A percentile compares a stretch with the other conserved stretches of the same genome.
These are phyloP conservation scores for Drosophila lacertosa DNA, from an alignment of 1,140 invertebrate genomes.

Conservation along the genomic window DNA sequence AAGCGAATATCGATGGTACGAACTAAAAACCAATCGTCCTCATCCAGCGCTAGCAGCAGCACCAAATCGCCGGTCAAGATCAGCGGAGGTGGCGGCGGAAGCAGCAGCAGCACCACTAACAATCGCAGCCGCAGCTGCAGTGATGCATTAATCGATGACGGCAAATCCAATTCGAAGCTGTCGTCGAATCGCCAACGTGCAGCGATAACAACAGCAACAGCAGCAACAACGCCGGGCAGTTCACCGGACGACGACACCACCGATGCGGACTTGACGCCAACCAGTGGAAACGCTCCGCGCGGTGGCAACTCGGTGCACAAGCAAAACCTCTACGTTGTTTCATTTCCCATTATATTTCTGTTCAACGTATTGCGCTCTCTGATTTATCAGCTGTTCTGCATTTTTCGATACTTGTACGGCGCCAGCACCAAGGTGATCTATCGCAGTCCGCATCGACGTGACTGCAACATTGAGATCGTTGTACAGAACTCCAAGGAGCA, in stretches of 20 bases:
- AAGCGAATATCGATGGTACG: slow-evolving; percentile 83
- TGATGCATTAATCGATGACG: slow-evolving; percentile 68
- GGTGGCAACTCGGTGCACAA: slow-evolving; percentile 89
- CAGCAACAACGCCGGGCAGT: slow-evolving; percentile 57
- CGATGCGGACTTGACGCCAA: slow-evolving; percentile 74
- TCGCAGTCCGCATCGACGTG: slow-evolving; percentile 86
- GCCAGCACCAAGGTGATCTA: slow-evolving; percentile 89
- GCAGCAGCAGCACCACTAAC: slow-evolving; percentile 33
- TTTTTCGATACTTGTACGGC: slow-evolving; percentile 92
- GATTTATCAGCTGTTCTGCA: slow-evolving; percentile 92
- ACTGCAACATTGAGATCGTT: slow-evolving; percentile 86
- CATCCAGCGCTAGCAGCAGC: slow-evolving; percentile 80
- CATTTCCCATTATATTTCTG: slow-evolving; percentile 92
- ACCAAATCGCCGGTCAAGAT: slow-evolving; percentile 77
- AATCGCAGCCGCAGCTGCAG: slow-evolving; percentile 75
- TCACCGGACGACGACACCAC: slow-evolving; percentile 79
- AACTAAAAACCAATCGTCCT: slow-evolving; percentile 81
- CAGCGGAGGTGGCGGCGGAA: slow-evolving; percentile 30
- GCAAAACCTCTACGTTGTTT: slow-evolving; percentile 93
- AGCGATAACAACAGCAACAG: slow-evolving; percentile 22
- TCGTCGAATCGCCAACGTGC: slow-evolving; percentile 61
- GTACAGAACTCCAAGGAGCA: slow-evolving; percentile 83
- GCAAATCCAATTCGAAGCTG: slow-evolving; percentile 57
- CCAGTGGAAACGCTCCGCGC: slow-evolving; percentile 57
- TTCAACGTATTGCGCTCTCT: slow-evolving; percentile 92